Percentiles rank a stretch among this genome's conserved stretches.
Conservation (phyloP, 1,140 invertebrate genomes). For the Frieseomelitta varia region DNA sequence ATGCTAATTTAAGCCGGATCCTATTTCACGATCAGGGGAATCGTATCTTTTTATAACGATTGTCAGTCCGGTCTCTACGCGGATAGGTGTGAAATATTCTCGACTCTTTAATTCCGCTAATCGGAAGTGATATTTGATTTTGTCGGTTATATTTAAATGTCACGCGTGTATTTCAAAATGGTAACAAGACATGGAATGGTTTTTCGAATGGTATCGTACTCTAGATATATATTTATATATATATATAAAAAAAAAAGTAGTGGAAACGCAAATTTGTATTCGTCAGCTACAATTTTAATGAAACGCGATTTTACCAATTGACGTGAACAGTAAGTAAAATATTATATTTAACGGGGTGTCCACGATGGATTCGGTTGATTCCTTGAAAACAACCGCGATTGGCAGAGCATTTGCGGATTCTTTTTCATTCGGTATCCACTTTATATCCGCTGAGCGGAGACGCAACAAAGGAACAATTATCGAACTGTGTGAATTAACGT, state of each 20-base stretch:
- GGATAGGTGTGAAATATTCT: not conserved
- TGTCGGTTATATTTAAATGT: not conserved
- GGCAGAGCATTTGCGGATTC: not conserved
- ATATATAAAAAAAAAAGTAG: no score
- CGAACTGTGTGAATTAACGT: conserved; percentile 49
- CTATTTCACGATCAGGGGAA: conserved; percentile 45
- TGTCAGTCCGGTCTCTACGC: conserved; percentile 15
- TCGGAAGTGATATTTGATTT: not conserved
- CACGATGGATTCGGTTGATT: not conserved
- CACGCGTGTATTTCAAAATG: no score
- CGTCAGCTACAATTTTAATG: no score
- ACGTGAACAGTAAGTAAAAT: not conserved
- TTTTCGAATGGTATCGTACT: not conserved
- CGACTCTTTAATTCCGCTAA: not conserved
- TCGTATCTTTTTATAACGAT: conserved; percentile 50
- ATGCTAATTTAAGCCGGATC: conserved; percentile 69
- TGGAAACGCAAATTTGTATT: no score
- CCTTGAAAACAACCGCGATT: not conserved
- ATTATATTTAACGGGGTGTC: not conserved
- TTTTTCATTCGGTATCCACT: conserved; percentile 13
- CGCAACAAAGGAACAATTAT: conserved; percentile 49
- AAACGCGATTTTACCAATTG: not conserved
- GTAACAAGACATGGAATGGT: not conserved
- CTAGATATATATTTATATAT: no score
- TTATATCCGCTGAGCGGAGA: not conserved